Evolutionary conservation across 2,797 vertebrate genomes (phyloP).

Genomic region (Florisuga fusca): DNA sequence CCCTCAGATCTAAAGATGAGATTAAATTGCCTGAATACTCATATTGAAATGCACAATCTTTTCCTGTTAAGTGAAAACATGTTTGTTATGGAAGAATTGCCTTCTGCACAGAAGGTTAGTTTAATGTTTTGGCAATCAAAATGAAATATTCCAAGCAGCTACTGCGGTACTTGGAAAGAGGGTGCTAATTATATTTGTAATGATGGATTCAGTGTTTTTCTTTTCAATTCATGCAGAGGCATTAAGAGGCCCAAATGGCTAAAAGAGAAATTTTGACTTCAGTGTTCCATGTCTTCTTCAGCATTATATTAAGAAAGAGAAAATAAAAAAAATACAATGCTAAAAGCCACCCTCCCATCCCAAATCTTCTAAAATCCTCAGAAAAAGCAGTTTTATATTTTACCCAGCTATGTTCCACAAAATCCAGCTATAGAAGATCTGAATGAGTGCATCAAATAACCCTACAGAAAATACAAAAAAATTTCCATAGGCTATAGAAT

Average conservation of each 20-base stretch:
- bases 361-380: not conserved
- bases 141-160: not conserved
- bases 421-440: not conserved
- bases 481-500: not conserved
- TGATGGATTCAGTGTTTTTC: not conserved
- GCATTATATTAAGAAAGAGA: not conserved
- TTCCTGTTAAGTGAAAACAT: constrained; percentile 27
- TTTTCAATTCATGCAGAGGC: not conserved
- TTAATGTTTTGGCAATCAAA: constrained; percentile 10
- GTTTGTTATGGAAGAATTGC: not conserved
- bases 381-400: not conserved
- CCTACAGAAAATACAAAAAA: not conserved
- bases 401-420: not conserved
- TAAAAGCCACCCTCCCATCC: not conserved
- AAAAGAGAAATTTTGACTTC: not conserved
- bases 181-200: not conserved
- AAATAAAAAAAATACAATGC: not conserved
- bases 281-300: not conserved
- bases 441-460: not conserved
- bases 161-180: not conserved
- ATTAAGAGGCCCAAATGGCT: not conserved
- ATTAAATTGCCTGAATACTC: not conserved
- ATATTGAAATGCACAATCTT: not conserved
- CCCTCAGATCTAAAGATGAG: not conserved
- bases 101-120: constrained; percentile 27